A percentile compares a stretch with the other conserved stretches of the same genome.
Conservation (phyloP, 2,797 vertebrate genomes). For the Trematomus bernacchii region DNA sequence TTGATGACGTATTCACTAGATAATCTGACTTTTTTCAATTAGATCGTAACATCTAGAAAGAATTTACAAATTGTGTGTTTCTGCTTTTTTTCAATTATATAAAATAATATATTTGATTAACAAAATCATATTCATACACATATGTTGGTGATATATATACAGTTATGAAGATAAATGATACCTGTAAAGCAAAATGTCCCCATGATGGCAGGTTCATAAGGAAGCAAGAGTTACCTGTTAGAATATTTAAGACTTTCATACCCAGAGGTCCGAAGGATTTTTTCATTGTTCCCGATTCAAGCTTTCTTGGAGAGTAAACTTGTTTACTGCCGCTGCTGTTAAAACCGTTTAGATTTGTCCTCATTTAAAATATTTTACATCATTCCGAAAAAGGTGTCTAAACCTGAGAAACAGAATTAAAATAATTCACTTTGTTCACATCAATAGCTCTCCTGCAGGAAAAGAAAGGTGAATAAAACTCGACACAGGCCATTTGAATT, state of each 20-base stretch:
- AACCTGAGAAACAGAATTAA: background rate
- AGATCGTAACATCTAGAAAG: background rate
- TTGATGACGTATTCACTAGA: slow-evolving; percentile 17
- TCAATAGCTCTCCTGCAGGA: background rate
- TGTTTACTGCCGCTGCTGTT: slow-evolving; percentile 7
- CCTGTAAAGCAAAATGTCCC: slow-evolving; percentile 23
- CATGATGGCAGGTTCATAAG: slow-evolving; percentile 12
- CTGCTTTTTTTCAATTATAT: background rate
- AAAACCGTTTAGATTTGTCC: background rate
- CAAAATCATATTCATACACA: slow-evolving; percentile 1
- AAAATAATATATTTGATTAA: background rate
- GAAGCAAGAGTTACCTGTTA: slow-evolving; percentile 31
- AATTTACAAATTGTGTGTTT: background rate
- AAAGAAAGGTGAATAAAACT: no score
- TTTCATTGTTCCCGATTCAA: slow-evolving; percentile 16
- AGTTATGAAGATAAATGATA: slow-evolving; percentile 32
- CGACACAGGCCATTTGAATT: no score
- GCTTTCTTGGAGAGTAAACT: slow-evolving; percentile 1
- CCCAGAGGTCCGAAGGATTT: slow-evolving; percentile 17
- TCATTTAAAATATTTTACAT: background rate
- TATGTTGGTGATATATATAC: background rate
- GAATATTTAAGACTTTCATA: slow-evolving; percentile 43
- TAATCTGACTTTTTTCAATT: slow-evolving; percentile 28
- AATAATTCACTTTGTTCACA: no score
- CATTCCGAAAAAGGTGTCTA: background rate